Percentiles rank a stretch among this genome's conserved stretches.
phyloP scores from a whole-genome alignment of 2,113 vertebrate species.

The Saguinus imperator region DNA sequence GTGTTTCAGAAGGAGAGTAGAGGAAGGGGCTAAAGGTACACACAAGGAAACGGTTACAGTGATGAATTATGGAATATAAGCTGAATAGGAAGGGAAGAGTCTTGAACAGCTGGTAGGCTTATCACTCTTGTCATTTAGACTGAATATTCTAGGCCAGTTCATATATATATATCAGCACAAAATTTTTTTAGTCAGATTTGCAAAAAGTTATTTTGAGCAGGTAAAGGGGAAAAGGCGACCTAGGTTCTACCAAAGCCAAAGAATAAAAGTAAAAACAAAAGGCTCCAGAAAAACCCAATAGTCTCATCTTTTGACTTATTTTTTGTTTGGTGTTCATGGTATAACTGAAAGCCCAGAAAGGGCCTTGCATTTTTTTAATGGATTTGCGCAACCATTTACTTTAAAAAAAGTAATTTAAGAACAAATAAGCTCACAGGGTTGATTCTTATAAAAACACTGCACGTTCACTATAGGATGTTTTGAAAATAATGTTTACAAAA shows the following conservation, averaged over 20 bases:
- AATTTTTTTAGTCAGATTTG: not conserved
- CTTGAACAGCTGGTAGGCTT: not conserved
- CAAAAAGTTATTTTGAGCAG: not conserved
- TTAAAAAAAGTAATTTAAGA: not conserved
- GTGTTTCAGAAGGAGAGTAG: not conserved
- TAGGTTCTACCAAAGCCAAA: not conserved
- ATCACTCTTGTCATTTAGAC: not conserved
- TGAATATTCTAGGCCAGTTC: not conserved
- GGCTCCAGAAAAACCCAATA: not conserved
- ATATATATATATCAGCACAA: not conserved
- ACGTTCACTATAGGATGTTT: not conserved
- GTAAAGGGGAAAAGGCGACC: not conserved
- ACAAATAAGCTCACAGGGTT: not conserved
- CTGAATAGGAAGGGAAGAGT: not conserved
- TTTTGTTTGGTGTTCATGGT: not conserved
- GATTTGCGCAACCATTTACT: not conserved
- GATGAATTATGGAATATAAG: not conserved
- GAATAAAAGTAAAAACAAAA: not conserved
- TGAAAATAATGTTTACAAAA: slow-evolving; percentile 8
- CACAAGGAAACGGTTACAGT: not conserved
- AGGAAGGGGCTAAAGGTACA: not conserved
- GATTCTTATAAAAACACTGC: not conserved
- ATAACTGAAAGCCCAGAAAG: not conserved
- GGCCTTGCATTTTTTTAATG: not conserved
- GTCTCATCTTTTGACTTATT: not conserved